phyloP scores from a whole-genome alignment of 2,797 vertebrate genomes.

The Hirundo rustica region DNA sequence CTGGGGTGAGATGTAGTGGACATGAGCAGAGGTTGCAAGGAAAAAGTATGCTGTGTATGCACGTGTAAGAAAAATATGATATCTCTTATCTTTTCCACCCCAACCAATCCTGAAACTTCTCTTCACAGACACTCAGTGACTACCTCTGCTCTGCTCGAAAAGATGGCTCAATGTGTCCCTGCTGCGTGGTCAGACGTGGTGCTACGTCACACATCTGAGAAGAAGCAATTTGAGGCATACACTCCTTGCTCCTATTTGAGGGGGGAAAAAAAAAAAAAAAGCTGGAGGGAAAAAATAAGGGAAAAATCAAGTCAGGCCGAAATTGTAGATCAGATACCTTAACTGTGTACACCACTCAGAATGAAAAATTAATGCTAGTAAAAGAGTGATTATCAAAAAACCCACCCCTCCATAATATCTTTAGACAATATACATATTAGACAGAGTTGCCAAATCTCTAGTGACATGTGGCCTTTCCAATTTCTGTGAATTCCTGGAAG shows the following conservation, averaged over 20 bases:
- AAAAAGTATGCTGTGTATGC: not conserved
- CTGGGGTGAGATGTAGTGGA: not conserved
- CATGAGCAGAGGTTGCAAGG: not conserved
- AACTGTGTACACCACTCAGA: not conserved
- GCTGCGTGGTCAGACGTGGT: not conserved
- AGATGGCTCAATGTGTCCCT: not conserved
- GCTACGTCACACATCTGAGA: not conserved
- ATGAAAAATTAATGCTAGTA: not conserved
- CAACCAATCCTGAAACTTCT: not conserved
- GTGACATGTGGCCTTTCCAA: not conserved
- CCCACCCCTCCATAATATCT: rapidly evolving
- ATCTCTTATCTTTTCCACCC: not conserved
- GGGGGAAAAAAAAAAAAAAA: not conserved
- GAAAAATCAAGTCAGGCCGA: not conserved
- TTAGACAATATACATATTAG: not conserved
- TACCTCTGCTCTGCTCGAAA: not conserved
- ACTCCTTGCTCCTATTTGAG: not conserved
- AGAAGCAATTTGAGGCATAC: not conserved
- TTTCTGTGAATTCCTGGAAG: conserved; percentile 18
- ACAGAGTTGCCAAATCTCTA: not conserved
- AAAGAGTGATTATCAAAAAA: not conserved
- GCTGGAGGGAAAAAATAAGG: not conserved
- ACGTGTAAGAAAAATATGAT: not conserved
- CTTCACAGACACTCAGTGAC: not conserved
- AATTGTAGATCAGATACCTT: not conserved